These are phyloP conservation scores for Oscheius myriophilus DNA, from an alignment of 2,888 invertebrate genomes.

Conservation along the genomic window DNA sequence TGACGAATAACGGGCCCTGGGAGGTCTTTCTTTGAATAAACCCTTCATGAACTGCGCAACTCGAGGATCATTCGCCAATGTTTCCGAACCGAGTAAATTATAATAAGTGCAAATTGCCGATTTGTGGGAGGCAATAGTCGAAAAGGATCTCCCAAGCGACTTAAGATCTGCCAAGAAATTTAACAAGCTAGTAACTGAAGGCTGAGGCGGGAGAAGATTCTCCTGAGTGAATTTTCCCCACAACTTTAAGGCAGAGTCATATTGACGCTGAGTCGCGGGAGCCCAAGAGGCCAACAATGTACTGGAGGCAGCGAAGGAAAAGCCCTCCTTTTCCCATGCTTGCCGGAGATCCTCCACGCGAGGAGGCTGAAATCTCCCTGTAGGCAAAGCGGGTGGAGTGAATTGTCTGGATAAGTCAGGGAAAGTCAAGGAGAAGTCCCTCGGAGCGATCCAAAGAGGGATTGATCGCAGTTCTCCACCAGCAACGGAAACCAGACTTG, in stretches of 20 bases:
- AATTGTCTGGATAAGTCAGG: neutral
- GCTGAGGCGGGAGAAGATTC: too few relatives aligned
- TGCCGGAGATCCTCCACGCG: slow-evolving; percentile 28
- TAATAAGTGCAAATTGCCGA: neutral
- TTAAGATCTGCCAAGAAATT: slow-evolving; percentile 7
- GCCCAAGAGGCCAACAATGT: slow-evolving; percentile 31
- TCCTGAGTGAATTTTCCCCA: too few relatives aligned
- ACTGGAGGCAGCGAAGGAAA: neutral
- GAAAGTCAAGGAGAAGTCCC: too few relatives aligned
- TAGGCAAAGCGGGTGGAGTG: neutral
- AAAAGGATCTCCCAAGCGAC: neutral
- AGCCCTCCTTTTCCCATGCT: neutral
- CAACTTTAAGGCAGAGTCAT: slow-evolving; percentile 25
- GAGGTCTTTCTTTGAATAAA: slow-evolving; percentile 18
- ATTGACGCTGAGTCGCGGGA: slow-evolving; percentile 16
- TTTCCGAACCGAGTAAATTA: too few relatives aligned
- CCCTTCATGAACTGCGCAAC: slow-evolving; percentile 21
- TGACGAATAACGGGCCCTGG: slow-evolving; percentile 2
- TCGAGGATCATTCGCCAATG: neutral
- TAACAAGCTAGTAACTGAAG: too few relatives aligned
- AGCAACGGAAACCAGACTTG: slow-evolving; percentile 16
- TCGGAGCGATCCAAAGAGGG: too few relatives aligned
- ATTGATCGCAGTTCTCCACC: neutral
- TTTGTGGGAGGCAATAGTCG: neutral
- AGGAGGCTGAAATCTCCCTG: slow-evolving; percentile 6